A percentile compares a stretch with the other conserved stretches of the same genome.
Evolutionary conservation across 2,888 invertebrate genomes (phyloP).

Genomic region (Lissocephala sabroskyi): DNA sequence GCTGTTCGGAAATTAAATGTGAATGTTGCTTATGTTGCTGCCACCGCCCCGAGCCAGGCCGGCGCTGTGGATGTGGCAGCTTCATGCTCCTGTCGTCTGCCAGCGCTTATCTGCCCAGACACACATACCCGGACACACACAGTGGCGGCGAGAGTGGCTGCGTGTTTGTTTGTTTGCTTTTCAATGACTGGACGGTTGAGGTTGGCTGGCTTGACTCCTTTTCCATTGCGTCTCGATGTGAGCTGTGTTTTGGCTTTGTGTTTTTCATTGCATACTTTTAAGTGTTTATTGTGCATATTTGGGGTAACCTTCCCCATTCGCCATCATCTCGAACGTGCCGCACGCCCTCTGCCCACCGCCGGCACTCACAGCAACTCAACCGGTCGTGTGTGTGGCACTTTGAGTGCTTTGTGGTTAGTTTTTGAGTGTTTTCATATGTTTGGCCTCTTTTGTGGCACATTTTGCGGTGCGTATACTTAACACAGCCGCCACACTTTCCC

Average conservation of each 20-base stretch:
- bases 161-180: slow-evolving; percentile 3
- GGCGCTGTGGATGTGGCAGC: background rate
- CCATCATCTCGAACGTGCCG: too few relatives aligned
- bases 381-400: slow-evolving; percentile 5
- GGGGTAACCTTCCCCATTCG: slow-evolving; percentile 25
- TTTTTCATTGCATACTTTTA: slow-evolving; percentile 25
- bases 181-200: background rate
- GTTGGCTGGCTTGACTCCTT: background rate
- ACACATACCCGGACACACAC: background rate
- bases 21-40: slow-evolving; percentile 6
- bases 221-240: background rate
- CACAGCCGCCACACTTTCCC: slow-evolving; percentile 17
- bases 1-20: slow-evolving; percentile 60
- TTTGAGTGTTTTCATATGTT: slow-evolving; percentile 29
- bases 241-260: background rate
- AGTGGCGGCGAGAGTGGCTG: slow-evolving; percentile 1
- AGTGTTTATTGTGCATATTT: slow-evolving; percentile 51
- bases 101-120: background rate
- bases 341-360: too few relatives aligned
- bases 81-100: background rate
- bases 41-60: background rate
- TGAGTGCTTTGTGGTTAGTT: slow-evolving; percentile 31
- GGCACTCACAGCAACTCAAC: too few relatives aligned
- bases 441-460: slow-evolving; percentile 31
- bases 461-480: slow-evolving; percentile 40